A percentile compares a stretch with the other conserved stretches of the same genome.
phyloP scores from a whole-genome alignment of 2,797 vertebrate species.

The Pteronotus mesoamericanus region DNA sequence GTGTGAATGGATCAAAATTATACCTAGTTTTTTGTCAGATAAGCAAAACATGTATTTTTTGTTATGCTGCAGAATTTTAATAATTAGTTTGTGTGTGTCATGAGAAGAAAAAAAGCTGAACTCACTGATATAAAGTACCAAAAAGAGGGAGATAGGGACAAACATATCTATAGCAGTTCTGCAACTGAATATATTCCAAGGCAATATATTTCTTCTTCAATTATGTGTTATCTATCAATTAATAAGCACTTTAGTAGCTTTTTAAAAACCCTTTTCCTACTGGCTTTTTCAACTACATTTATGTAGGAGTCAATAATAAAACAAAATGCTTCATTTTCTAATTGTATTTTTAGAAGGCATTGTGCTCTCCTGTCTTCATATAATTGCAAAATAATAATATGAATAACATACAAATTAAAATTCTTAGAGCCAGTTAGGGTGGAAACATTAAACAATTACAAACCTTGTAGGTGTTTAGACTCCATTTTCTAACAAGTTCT shows the following conservation, averaged over 20 bases:
- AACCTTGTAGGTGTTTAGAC: constrained; percentile 99
- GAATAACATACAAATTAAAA: constrained; percentile 31
- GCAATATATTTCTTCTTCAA: neutral
- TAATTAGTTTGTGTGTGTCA: neutral
- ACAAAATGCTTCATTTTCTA: constrained; percentile 6
- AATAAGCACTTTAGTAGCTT: neutral
- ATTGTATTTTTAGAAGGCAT: neutral
- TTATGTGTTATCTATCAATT: neutral
- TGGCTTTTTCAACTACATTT: constrained; percentile 28
- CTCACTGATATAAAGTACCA: neutral
- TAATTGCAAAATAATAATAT: neutral
- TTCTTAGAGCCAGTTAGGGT: neutral
- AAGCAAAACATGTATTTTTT: neutral
- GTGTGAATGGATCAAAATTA: neutral
- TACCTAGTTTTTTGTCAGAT: neutral
- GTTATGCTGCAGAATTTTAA: neutral
- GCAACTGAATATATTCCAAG: neutral
- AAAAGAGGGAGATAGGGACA: neutral
- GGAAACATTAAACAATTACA: constrained; percentile 57
- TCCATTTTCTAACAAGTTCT: constrained; percentile 98
- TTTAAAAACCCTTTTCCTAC: neutral
- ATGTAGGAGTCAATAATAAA: constrained; percentile 26
- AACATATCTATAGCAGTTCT: neutral
- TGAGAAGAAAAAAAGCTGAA: neutral
- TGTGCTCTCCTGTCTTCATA: neutral